A percentile compares a stretch with the other conserved stretches of the same genome.
Conservation (phyloP, 2,797 vertebrate species). For the Scyliorhinus canicula region DNA sequence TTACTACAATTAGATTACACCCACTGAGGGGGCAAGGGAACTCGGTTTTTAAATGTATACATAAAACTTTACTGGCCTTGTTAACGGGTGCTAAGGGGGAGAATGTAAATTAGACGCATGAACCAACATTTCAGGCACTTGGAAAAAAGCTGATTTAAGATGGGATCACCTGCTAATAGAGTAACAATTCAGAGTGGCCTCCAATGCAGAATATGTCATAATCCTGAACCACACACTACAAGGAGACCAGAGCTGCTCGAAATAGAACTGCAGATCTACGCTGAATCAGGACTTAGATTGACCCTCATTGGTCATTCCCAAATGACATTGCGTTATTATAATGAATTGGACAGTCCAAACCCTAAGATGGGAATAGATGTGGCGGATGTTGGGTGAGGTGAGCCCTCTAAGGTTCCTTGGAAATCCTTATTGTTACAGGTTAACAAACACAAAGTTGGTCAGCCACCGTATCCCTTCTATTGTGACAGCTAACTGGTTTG, state of each 20-base stretch:
- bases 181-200: neutral
- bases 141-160: neutral
- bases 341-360: neutral
- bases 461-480: neutral
- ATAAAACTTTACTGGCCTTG: neutral
- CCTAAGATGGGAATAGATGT: neutral
- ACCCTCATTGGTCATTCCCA: neutral
- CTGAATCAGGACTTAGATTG: neutral
- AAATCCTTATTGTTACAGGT: neutral
- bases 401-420: neutral
- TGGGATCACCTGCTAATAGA: neutral
- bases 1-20: slow-evolving; percentile 94
- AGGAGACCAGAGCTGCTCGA: neutral
- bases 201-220: neutral
- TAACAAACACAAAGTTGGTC: neutral
- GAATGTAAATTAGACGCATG: neutral
- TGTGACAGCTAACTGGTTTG: neutral
- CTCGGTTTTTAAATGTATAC: neutral
- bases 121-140: neutral
- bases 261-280: neutral
- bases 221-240: neutral
- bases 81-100: neutral
- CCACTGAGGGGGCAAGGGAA: slow-evolving; percentile 40
- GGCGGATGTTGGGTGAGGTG: neutral
- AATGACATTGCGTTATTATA: neutral